Evolutionary conservation across 2,113 vertebrate species (phyloP).

Genomic region (Saimiri boliviensis): DNA sequence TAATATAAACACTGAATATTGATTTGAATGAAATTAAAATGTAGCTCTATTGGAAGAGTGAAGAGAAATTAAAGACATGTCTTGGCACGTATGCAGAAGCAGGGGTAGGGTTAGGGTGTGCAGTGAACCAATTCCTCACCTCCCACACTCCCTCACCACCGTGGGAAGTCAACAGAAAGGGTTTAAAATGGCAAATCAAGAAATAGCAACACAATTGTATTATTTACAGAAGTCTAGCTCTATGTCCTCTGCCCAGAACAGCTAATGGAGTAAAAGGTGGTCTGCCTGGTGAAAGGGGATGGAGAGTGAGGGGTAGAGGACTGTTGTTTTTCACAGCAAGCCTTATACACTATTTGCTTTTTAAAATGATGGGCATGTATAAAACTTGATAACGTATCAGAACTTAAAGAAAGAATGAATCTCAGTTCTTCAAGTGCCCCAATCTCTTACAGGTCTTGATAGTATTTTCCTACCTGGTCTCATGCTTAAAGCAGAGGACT

Average conservation of each 20-base stretch:
- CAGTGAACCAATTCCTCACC: background rate
- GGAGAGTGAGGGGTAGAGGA: background rate
- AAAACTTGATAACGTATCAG: background rate
- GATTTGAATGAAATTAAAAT: conserved; percentile 58
- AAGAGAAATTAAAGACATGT: background rate
- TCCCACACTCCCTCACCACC: background rate
- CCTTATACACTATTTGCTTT: background rate
- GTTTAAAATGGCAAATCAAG: background rate
- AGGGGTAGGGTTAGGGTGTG: background rate
- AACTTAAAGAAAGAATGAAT: background rate
- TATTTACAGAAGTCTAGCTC: background rate
- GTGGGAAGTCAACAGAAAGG: background rate
- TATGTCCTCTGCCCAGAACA: background rate
- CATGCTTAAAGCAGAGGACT: background rate
- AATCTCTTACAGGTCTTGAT: background rate
- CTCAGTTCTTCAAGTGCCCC: background rate
- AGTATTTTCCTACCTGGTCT: background rate
- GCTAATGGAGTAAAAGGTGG: background rate
- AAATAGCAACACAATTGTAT: background rate
- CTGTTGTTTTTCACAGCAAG: background rate
- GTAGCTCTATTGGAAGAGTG: conserved; percentile 14
- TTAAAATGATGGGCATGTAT: background rate
- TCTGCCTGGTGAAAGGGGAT: background rate
- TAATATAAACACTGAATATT: conserved; percentile 64
- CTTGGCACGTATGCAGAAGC: background rate